Evolutionary conservation across 2,888 invertebrate genomes (phyloP).

Genomic region (Dryobota labecula): DNA sequence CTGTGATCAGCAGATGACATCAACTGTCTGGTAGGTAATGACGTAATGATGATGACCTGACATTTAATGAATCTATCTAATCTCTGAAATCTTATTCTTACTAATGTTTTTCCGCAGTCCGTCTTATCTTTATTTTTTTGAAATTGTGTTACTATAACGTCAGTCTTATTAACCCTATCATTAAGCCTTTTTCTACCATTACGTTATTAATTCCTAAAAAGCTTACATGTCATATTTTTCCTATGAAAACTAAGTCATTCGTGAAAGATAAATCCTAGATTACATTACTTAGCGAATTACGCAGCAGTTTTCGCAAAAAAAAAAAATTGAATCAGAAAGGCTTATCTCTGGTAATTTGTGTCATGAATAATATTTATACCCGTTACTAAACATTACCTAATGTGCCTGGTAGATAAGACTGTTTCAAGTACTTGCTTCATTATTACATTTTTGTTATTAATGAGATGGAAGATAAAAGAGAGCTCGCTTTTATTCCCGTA

Average conservation of each 20-base stretch:
- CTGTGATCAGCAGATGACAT: neutral
- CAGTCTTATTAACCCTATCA: neutral
- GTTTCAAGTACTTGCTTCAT: conserved; percentile 22
- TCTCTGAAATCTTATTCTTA: neutral
- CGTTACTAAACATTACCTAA: conserved; percentile 19
- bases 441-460: conserved; percentile 27
- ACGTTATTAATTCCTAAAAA: conserved; percentile 9
- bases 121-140: neutral
- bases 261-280: conserved; percentile 40
- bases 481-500: conserved; percentile 5
- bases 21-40: conserved; percentile 7
- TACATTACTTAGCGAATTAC: conserved; percentile 8
- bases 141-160: neutral
- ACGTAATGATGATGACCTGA: conserved; percentile 6
- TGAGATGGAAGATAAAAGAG: conserved; percentile 19
- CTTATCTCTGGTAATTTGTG: conserved; percentile 37
- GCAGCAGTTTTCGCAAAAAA: conserved; percentile 40
- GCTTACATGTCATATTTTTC: conserved; percentile 5
- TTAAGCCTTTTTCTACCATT: neutral
- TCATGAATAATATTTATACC: conserved; percentile 6
- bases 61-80: neutral
- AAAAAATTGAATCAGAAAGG: conserved; percentile 51
- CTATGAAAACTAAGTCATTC: conserved; percentile 25
- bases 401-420: conserved; percentile 25
- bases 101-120: neutral